phyloP scores from a whole-genome alignment of 2,113 vertebrate genomes.

The Gobiocypris rarus region DNA sequence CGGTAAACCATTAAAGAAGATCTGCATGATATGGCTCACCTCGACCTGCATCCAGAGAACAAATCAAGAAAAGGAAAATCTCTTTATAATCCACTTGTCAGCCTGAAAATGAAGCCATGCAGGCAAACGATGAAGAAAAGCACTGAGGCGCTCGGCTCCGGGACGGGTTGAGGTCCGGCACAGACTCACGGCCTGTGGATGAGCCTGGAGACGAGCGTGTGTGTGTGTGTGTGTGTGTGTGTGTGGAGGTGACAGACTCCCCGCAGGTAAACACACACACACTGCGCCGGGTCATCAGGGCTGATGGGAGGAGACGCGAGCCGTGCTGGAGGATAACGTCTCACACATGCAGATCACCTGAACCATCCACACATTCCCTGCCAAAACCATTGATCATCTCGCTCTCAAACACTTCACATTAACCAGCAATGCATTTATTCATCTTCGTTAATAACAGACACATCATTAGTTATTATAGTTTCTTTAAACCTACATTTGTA shows the following conservation, averaged over 20 bases:
- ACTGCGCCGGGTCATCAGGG: slow-evolving; percentile 45
- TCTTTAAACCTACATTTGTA: too few relatives aligned
- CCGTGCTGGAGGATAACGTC: slow-evolving; percentile 75
- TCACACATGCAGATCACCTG: slow-evolving; percentile 82
- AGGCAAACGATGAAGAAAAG: neutral
- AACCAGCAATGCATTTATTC: neutral
- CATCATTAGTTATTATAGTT: too few relatives aligned
- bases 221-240: slow-evolving; percentile 60
- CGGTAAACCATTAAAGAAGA: too few relatives aligned
- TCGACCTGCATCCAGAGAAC: too few relatives aligned
- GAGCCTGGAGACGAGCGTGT: neutral
- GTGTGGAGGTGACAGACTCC: slow-evolving; percentile 69
- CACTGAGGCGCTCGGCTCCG: neutral
- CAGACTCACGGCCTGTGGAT: neutral
- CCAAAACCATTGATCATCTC: too few relatives aligned
- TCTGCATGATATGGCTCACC: too few relatives aligned
- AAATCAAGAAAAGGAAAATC: too few relatives aligned
- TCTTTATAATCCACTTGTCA: too few relatives aligned
- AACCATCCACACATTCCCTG: slow-evolving; percentile 52
- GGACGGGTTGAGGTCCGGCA: neutral
- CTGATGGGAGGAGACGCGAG: slow-evolving; percentile 79
- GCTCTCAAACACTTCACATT: neutral
- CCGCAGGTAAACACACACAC: slow-evolving; percentile 67
- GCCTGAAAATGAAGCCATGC: neutral
- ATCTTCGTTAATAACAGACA: too few relatives aligned